Base-by-base conservation (phyloP, 1,140 invertebrate species). In the Drosophila carrolli region DNA sequence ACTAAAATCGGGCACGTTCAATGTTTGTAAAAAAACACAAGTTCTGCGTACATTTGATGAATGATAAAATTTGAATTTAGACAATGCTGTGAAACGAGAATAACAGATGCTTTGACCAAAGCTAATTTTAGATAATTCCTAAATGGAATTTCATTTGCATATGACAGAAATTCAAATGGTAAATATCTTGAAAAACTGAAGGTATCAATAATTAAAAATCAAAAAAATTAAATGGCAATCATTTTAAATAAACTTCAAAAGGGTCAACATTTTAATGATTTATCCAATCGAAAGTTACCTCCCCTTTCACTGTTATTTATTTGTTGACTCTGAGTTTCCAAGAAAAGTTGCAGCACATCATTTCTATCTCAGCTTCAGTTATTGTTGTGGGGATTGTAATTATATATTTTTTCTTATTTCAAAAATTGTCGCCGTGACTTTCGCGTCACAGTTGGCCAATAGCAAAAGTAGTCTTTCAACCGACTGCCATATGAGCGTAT, bases 391-490 rank as follows among this genome's bases (percentile, higher is more conserved):
- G 50, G 55, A 58, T 66, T 82, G 80, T 83, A 75, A 77, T 75
- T 67, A 73, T 40, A 51, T 65, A 41, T 55, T 51, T 23, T 50
- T 40, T 62, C 5, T 41, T 40, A 27, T 41, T 73, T 46, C 56
- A 9, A 54, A 72, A 74, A 62, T 77, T 76, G 78, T 78, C 78
- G 73, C 78, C 65, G 50, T 53, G 78, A 85, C 82, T 88, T 88
- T 85, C 82, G 83, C 82, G 83, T 85, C 82, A 85, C 83, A 88
- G 61, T 82, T 85, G 82, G 78, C 75, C 55, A 78, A 41, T 54
- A 75, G 54, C 53, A 68, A 54, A 70, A 68, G 54, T 46, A 40
- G 48, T 40, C 44, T 79, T 71, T 63, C 44, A 46, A 61, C 46
- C 50, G 56, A 63, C 73, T 16, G 48, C 23, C 19, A 38, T 16